Percentiles rank a stretch among this genome's conserved stretches.
These are phyloP conservation scores for Pogonomyrmex californicus DNA, from an alignment of 1,140 invertebrate genomes.

Conservation along the genomic window DNA sequence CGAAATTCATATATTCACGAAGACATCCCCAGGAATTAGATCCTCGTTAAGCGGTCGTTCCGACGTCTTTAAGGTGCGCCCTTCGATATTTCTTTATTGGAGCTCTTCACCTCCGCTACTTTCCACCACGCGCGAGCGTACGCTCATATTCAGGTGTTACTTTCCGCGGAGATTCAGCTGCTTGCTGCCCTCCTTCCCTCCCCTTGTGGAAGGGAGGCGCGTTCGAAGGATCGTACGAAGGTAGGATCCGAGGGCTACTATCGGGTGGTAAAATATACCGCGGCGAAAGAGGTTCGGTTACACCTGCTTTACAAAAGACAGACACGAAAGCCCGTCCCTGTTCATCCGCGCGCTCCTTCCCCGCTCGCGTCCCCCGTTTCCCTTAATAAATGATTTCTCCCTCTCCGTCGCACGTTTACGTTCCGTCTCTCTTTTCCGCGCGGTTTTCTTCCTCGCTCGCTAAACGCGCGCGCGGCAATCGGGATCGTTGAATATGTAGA, in stretches of 20 bases:
- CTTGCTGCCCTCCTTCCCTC: slow-evolving; percentile 61
- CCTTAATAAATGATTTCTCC: slow-evolving; percentile 32
- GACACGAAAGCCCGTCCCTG: slow-evolving; percentile 59
- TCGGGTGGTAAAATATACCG: slow-evolving; percentile 80
- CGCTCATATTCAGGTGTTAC: slow-evolving; percentile 78
- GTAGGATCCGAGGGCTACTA: slow-evolving; percentile 80
- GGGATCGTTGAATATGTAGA: slow-evolving; percentile 76
- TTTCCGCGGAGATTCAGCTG: slow-evolving; percentile 82
- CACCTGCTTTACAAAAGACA: slow-evolving; percentile 81
- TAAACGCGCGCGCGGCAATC: slow-evolving; percentile 48
- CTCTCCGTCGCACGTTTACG: background rate
- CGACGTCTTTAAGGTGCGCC: background rate
- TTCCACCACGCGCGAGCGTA: slow-evolving; percentile 13
- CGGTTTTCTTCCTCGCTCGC: slow-evolving; percentile 33
- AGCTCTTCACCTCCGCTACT: slow-evolving; percentile 31
- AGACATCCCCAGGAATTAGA: slow-evolving; percentile 60
- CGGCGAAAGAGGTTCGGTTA: slow-evolving; percentile 76
- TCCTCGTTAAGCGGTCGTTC: slow-evolving; percentile 69
- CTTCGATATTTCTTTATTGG: slow-evolving; percentile 57
- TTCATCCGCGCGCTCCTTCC: background rate
- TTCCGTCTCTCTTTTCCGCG: slow-evolving; percentile 28
- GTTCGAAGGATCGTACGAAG: slow-evolving; percentile 70
- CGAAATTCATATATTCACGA: slow-evolving; percentile 13
- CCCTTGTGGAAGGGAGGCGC: slow-evolving; percentile 63
- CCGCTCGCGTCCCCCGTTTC: background rate